Percentiles rank a stretch among this genome's conserved stretches.
Evolutionary conservation across 2,113 vertebrate species (phyloP).

Genomic region (Enhydra lutris): DNA sequence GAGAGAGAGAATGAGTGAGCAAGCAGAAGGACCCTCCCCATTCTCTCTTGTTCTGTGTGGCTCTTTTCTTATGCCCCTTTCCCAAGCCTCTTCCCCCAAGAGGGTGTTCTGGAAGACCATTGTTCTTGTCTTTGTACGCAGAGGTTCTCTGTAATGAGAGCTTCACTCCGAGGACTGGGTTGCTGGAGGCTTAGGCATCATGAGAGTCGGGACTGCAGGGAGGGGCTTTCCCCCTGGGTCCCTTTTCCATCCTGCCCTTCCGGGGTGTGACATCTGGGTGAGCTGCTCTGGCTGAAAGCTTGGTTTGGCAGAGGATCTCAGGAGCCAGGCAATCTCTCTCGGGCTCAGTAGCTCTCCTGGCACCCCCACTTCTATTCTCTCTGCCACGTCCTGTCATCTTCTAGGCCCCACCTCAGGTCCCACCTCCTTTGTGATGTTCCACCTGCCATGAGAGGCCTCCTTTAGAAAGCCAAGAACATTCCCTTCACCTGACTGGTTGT

Average conservation of each 20-base stretch:
- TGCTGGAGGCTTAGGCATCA: not conserved
- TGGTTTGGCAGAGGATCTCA: not conserved
- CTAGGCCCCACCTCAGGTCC: not conserved
- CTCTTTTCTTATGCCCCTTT: not conserved
- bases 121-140: not conserved
- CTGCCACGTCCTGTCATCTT: too few species aligned
- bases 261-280: not conserved
- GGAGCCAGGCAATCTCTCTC: not conserved
- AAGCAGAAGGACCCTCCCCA: not conserved
- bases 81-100: not conserved
- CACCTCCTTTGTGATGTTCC: not conserved
- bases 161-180: not conserved
- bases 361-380: not conserved
- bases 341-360: rapidly evolving
- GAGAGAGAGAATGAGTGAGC: not conserved
- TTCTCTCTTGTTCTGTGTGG: not conserved
- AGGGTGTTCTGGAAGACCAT: not conserved
- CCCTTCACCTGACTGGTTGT: too few species aligned
- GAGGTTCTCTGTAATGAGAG: not conserved
- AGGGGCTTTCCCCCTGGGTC: not conserved
- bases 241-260: not conserved
- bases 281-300: not conserved
- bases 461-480: not conserved
- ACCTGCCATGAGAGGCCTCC: not conserved
- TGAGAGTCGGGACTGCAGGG: not conserved